Percentiles rank a stretch among this genome's conserved stretches.
These are phyloP conservation scores for Melipona quadrifasciata DNA, from an alignment of 1,140 invertebrate species.

Conservation along the genomic window DNA sequence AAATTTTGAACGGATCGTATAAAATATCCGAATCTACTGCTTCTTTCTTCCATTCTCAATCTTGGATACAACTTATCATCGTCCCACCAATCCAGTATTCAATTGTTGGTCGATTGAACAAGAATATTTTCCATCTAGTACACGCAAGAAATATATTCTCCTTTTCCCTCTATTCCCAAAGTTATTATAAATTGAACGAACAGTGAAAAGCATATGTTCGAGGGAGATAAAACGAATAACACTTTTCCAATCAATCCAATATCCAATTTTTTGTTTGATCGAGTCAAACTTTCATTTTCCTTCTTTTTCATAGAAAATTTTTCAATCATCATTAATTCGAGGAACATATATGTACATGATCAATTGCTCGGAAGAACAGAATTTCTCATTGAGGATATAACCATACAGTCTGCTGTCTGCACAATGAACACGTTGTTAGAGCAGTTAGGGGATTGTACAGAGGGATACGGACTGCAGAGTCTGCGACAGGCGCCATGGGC, in stretches of 20 bases:
- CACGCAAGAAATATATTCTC: not conserved
- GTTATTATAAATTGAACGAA: not conserved
- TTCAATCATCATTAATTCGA: not conserved
- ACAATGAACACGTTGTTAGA: not conserved
- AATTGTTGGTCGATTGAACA: not conserved
- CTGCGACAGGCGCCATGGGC: conserved; percentile 77
- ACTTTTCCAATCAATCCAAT: not conserved
- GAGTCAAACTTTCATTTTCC: not conserved
- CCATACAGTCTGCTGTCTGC: not conserved
- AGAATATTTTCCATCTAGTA: not conserved
- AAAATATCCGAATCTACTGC: not conserved
- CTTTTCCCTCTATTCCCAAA: not conserved
- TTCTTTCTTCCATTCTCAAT: not conserved
- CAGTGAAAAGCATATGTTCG: not conserved
- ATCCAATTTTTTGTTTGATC: not conserved
- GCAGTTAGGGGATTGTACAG: conserved; percentile 58
- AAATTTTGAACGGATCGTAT: not conserved
- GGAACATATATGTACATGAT: too few species aligned
- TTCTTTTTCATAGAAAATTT: not conserved
- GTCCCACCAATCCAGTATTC: not conserved
- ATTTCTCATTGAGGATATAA: not conserved
- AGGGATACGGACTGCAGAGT: conserved; percentile 73
- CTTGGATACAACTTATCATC: not conserved
- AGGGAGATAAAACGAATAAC: not conserved
- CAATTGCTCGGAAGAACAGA: conserved; percentile 15